Percentiles rank a stretch among this genome's conserved stretches.
phyloP scores from a whole-genome alignment of 2,888 invertebrate genomes.

The Lamproptera curius region DNA sequence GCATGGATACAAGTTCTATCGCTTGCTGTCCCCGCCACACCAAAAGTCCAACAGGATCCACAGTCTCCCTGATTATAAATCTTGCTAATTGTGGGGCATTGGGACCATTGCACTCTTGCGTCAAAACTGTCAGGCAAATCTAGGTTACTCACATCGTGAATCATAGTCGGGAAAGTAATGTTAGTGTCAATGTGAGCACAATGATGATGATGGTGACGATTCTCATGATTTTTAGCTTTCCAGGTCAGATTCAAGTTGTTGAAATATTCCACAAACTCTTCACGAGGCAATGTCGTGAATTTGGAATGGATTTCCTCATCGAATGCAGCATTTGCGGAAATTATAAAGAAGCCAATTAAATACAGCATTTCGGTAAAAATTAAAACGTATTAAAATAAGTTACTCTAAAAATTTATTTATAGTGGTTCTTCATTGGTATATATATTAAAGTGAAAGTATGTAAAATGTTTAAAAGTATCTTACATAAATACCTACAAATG shows the following conservation, averaged over 20 bases:
- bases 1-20: slow-evolving; percentile 87
- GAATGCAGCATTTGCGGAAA: not conserved
- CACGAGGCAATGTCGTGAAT: not conserved
- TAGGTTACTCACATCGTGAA: not conserved
- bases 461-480: too few species aligned
- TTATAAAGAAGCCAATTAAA: not conserved
- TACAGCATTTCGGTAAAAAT: slow-evolving; percentile 12
- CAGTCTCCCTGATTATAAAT: slow-evolving; percentile 87
- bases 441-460: too few species aligned
- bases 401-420: too few species aligned
- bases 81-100: slow-evolving; percentile 85
- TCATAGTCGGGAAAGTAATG: not conserved
- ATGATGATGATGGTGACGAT: not conserved
- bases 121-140: slow-evolving; percentile 15
- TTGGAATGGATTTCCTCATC: slow-evolving; percentile 13
- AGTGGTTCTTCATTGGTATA: too few species aligned
- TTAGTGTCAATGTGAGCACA: slow-evolving; percentile 6
- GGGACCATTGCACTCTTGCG: slow-evolving; percentile 82
- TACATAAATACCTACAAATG: too few species aligned
- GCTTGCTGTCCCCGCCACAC: slow-evolving; percentile 88
- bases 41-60: slow-evolving; percentile 92
- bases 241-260: slow-evolving; percentile 11
- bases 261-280: slow-evolving; percentile 14
- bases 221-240: not conserved
- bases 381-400: too few species aligned